Base-by-base conservation (phyloP, 2,888 invertebrate genomes). In the Lochmaea crataegi region DNA sequence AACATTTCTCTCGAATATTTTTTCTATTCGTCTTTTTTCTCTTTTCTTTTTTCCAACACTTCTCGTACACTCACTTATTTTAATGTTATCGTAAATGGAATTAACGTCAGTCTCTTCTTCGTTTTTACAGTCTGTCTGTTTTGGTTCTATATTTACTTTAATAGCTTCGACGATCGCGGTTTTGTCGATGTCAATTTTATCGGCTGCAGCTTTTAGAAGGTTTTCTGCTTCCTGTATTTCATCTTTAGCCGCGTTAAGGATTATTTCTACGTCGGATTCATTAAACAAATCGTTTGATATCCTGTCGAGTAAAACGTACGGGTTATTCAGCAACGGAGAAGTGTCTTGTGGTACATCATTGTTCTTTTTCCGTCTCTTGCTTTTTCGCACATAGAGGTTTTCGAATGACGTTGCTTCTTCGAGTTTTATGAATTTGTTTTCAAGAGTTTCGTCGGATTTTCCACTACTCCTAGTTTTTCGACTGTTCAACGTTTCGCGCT, bases 91-190 rank as follows among this genome's bases (percentile, higher is more conserved):
- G 58, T 61, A 10, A 61, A 22, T 26, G 6, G 12, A 9, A 12
- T 53, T 53, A 53, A 48, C 48, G 38, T 41, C 41, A 38, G 16
- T 61, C 38, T 61, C 41, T 61, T 61, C 14, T 10, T 41, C 38
- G 6, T 41, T 10, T n/a, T 61, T 41, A 16, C 9, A 11, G 12
- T 16, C 45, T 42, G 18, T 18, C 61, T 7, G 16, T 11, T 1
- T 61, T 7, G n/a, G 16, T n/a, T n/a, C 41, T 16, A n/a, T 41
- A 0, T 38, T 41, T n/a, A 41, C 2, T 45, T 42, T 63, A 16
- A 53, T 53, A 16, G 53, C 18, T 18, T 18, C 53, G 18, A 7
- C 2, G 7, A 18, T 7, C 2, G 6, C 53, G 2, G 16, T 16
- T 53, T 53, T 53, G 10, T 53, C 16, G n/a, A 53, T 53, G 6